Evolutionary conservation across 2,797 vertebrate species (phyloP).

Genomic region (Chelidonichthys spinosus): DNA sequence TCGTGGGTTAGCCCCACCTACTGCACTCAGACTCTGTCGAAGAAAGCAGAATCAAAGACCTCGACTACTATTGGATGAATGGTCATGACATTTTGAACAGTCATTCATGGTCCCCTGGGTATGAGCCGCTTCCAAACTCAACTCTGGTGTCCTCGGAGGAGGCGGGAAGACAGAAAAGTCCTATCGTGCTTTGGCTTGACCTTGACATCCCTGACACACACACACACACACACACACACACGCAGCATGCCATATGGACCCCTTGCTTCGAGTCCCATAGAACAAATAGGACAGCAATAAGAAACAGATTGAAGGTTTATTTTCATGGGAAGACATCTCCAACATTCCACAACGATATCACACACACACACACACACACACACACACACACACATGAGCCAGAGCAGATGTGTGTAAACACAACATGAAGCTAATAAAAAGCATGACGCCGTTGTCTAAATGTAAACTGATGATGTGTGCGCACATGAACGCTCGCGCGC

Average conservation of each 20-base stretch:
- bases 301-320: constrained; percentile 73
- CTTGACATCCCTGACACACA: constrained; percentile 39
- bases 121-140: constrained; percentile 25
- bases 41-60: too few relatives aligned
- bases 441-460: constrained; percentile 44
- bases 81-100: too few relatives aligned
- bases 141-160: constrained; percentile 11
- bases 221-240: constrained; percentile 20
- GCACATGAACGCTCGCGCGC: constrained; percentile 25
- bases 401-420: constrained; percentile 61
- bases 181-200: constrained; percentile 35
- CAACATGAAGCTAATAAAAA: constrained; percentile 61
- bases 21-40: too few relatives aligned
- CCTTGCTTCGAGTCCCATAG: constrained; percentile 60
- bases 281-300: constrained; percentile 70
- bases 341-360: constrained; percentile 64
- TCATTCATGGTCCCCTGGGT: not conserved
- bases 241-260: constrained; percentile 63
- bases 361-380: constrained; percentile 21
- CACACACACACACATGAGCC: constrained; percentile 17
- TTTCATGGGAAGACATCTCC: constrained; percentile 67
- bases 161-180: constrained; percentile 18
- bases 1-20: too few relatives aligned
- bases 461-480: constrained; percentile 41
- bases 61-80: too few relatives aligned